Evolutionary conservation across 2,888 invertebrate species (phyloP).

Genomic region (Furcula furcula): DNA sequence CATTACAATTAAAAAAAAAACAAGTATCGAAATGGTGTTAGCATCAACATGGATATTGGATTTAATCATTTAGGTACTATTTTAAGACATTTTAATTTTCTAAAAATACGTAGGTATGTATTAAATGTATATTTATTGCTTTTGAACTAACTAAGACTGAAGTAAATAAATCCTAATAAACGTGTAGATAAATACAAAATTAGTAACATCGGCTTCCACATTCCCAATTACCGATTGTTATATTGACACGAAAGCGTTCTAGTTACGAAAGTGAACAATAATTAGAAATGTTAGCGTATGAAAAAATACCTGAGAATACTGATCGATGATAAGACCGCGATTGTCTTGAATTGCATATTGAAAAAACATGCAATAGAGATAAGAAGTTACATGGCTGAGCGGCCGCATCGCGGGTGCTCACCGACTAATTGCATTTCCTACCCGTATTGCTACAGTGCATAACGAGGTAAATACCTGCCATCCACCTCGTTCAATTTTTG

Average conservation of each 20-base stretch:
- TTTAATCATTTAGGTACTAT: too few species aligned
- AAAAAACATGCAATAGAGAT: constrained; percentile 81
- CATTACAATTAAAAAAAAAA: too few species aligned
- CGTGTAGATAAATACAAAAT: not conserved
- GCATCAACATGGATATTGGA: too few species aligned
- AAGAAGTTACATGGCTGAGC: constrained; percentile 76
- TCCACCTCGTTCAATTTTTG: constrained; percentile 32
- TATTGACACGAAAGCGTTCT: constrained; percentile 67
- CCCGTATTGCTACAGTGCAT: constrained; percentile 63
- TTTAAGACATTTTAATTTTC: too few species aligned
- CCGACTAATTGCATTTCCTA: constrained; percentile 78
- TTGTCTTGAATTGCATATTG: constrained; percentile 79
- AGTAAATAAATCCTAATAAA: not conserved
- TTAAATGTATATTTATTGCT: too few species aligned
- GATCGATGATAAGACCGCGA: constrained; percentile 73
- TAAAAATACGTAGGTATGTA: too few species aligned
- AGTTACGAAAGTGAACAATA: constrained; percentile 73
- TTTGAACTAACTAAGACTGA: not conserved
- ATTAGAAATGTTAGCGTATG: constrained; percentile 72
- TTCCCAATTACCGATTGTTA: constrained; percentile 31
- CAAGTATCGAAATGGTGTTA: too few species aligned
- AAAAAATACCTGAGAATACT: constrained; percentile 78
- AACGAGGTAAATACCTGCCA: constrained; percentile 34
- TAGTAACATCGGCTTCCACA: constrained; percentile 4
- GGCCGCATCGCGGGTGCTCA: constrained; percentile 66